Evolutionary conservation across 2,113 vertebrate species (phyloP).

Genomic region (Dipodomys stephensi): DNA sequence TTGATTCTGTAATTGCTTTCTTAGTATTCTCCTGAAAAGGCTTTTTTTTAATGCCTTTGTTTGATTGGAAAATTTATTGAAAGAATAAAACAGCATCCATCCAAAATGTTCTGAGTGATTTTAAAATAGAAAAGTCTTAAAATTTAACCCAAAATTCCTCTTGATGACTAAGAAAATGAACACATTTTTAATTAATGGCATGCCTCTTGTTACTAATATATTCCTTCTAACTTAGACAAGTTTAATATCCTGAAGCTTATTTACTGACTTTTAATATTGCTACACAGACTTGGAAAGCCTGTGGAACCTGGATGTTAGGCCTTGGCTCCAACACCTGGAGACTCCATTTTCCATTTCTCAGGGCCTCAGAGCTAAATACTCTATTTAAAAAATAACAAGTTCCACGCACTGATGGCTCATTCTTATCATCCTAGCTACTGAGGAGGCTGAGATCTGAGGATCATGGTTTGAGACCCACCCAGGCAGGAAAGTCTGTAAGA

Average conservation of each 20-base stretch:
- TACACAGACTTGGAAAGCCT: neutral
- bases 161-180: slow-evolving; percentile 12
- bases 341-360: neutral
- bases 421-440: too few relatives aligned
- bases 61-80: neutral
- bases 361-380: neutral
- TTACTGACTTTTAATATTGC: neutral
- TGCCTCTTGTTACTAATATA: neutral
- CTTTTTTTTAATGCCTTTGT: neutral
- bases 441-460: too few relatives aligned
- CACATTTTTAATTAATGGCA: neutral
- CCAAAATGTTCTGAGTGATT: neutral
- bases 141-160: neutral
- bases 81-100: neutral
- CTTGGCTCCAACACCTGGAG: neutral
- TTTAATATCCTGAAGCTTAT: neutral
- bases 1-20: too few relatives aligned
- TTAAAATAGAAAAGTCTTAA: neutral
- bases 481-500: too few relatives aligned
- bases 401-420: too few relatives aligned
- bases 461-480: too few relatives aligned
- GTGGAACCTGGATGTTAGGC: too few relatives aligned
- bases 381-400: too few relatives aligned
- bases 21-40: neutral
- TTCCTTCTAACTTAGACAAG: neutral